Base-by-base conservation (phyloP, 2,888 invertebrate species). In the Amphipyra berbera region DNA sequence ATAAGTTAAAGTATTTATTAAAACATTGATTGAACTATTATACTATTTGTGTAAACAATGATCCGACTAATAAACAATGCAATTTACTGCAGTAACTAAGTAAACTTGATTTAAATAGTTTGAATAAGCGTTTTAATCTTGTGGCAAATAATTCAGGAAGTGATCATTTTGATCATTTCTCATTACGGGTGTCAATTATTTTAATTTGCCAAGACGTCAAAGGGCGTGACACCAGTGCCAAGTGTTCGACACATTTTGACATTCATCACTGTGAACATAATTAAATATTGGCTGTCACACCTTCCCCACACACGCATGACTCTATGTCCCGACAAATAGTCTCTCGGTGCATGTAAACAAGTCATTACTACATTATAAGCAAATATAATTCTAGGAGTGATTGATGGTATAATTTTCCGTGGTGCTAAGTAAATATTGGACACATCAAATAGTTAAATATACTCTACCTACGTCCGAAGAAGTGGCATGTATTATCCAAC, bases 191-290 rank as follows among this genome's bases (percentile, higher is more conserved):
- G 57, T 60, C 52, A 63, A 68, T 71, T 56, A 68, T 66, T 70
- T 71, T 61, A 64, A 63, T 73, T 76, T 48, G 42, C 30, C 46
- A 56, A 52, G 38, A 50, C 68, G 67, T 76, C 69, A 76, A 40
- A 68, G 47, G 63, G 59, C 48, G 30, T 58, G 21, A 45, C 52
- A 50, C 42, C 33, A 47, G 68, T 87, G 88, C 87, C 88, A 88
- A 88, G 66, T 77, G 65, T 75, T 81, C 74, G 83, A 84, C 74
- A 80, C 58, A 81, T 82, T 82, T 80, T 79, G 76, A 86, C 76
- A 82, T 73, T 54, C 64, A 79, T 76, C 68, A 78, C 62, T 68
- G 68, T 74, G 78, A 82, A 82, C 81, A 78, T 63, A 77, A 70
- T 65, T 58, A 74, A 82, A 82, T 77, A 82, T 83, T 85, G 80